Conservation (phyloP, 64 coral and sea anemone species). For the Montipora cactus region DNA sequence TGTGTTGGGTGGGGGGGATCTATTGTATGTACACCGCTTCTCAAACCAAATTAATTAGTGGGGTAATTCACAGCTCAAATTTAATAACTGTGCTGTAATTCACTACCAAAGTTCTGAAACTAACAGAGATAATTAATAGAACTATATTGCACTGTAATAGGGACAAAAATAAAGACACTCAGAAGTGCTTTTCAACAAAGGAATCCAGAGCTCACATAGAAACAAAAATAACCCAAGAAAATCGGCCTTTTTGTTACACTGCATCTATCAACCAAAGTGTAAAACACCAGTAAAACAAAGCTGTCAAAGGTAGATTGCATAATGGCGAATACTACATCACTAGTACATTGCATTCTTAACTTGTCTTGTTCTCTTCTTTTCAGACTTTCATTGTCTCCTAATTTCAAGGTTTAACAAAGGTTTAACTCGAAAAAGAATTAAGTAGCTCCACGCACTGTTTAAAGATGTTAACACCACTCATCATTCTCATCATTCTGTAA, state of each 20-base stretch:
- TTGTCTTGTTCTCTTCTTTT: slow-evolving; percentile 1
- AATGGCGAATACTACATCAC: not conserved
- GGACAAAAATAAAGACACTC: not conserved
- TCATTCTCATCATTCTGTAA: slow-evolving; percentile 62
- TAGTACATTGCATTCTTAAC: not conserved
- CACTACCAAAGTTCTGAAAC: not conserved
- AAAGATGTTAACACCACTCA: slow-evolving; percentile 58
- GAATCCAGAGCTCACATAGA: not conserved
- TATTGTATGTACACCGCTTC: not conserved
- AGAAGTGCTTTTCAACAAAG: not conserved
- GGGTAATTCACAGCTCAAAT: not conserved
- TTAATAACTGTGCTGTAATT: not conserved
- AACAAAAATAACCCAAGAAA: not conserved
- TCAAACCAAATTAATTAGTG: not conserved
- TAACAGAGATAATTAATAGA: not conserved
- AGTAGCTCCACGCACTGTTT: slow-evolving; percentile 64
- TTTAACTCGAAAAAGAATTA: not conserved
- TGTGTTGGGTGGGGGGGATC: not conserved
- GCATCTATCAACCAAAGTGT: not conserved
- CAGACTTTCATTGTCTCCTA: not conserved
- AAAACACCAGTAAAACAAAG: not conserved
- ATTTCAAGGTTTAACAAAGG: not conserved
- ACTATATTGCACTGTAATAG: not conserved
- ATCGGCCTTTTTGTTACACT: not conserved
- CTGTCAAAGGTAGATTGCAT: not conserved